Evolutionary conservation across 2,888 invertebrate genomes (phyloP), one percentile per base, ranked within the genome.

Genomic region (Drosophila incognita): DNA sequence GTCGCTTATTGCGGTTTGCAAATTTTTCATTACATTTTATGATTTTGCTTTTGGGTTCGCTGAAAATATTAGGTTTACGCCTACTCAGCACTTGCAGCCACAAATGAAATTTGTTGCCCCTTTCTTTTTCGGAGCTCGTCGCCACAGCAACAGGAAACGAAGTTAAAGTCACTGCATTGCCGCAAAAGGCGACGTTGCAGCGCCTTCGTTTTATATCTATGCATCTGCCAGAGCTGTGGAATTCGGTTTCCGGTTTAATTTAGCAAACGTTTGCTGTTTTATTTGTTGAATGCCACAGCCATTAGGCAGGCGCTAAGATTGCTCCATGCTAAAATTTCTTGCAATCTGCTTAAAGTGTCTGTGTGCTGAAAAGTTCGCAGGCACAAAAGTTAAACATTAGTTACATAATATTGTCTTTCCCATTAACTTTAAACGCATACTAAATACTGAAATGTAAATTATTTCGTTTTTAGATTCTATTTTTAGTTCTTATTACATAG

Each of bases 201-300:
- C 60, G 51, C 61, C 69, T 61, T 52, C 66, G 49, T 60, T 61
- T 66, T 74, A 54, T 70, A 67, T 57, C 60, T 69, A 24, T 49
- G 51, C 66, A 24, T 53, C 10, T 53, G 66, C 69, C 68, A 46
- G 38, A 35, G 71, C 60, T 69, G 69, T 80, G 70, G 56, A 78
- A 82, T 82, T 85, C 51, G 80, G 76, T 76, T 82, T 86, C 82
- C 82, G 74, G 71, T 79, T 86, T 86, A 86, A 87, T 87, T 83
- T 88, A 77, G 86, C 86, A 80, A 86, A 86, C 88, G 86, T 82
- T 83, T 80, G 86, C 86, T 72, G 74, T 73, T 83, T 67, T 72
- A 67, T 73, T 76, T 64, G 69, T 42, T 59, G 36, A 35, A 60
- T 15, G 8, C 67, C 72, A 63, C 72, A 69, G 48, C 24, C 74